A percentile compares a stretch with the other conserved stretches of the same genome.
These are phyloP conservation scores for Anas platyrhynchos DNA, from an alignment of 2,113 vertebrate genomes.

Conservation along the genomic window DNA sequence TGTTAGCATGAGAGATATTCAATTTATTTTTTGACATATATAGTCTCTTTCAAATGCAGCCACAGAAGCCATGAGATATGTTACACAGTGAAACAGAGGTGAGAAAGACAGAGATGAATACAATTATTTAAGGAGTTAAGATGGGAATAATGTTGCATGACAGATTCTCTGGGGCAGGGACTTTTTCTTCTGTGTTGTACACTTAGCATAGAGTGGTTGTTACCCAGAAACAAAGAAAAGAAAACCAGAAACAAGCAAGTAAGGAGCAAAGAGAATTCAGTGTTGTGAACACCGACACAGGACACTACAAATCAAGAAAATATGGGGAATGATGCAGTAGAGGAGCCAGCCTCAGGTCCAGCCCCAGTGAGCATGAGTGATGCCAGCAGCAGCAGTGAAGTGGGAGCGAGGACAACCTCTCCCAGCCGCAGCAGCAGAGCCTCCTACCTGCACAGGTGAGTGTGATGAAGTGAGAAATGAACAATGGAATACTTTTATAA, in stretches of 20 bases:
- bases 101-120: background rate
- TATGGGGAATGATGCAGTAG: background rate
- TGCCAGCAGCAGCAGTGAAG: background rate
- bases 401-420: fast-evolving
- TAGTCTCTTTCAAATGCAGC: background rate
- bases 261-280: background rate
- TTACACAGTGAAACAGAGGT: background rate
- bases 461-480: background rate
- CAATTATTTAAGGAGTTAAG: background rate
- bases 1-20: background rate
- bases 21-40: background rate
- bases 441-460: background rate
- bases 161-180: background rate
- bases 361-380: background rate
- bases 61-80: background rate
- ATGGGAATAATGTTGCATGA: background rate
- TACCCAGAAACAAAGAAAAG: background rate
- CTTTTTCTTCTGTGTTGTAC: background rate
- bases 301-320: background rate
- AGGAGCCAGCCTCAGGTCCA: background rate
- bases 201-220: background rate
- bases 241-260: background rate
- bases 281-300: background rate
- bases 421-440: background rate
- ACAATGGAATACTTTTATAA: background rate